These are phyloP conservation scores for Lindbergichthys nudifrons DNA, from an alignment of 2,797 vertebrate species.

Conservation along the genomic window DNA sequence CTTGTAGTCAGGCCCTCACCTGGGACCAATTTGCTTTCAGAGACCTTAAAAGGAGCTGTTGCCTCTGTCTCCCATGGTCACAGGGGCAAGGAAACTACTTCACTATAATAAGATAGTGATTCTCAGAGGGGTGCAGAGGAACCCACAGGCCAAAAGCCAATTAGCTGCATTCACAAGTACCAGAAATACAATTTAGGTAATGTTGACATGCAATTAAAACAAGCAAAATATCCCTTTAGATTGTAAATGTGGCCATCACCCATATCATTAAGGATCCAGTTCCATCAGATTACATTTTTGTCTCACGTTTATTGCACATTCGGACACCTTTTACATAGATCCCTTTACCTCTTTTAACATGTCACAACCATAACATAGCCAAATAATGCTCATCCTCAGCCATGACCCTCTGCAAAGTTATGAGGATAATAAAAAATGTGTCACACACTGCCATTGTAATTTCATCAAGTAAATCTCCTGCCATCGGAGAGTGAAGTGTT, in stretches of 20 bases:
- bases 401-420: conserved; percentile 13
- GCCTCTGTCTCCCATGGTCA: conserved; percentile 22
- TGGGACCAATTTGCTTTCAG: conserved; percentile 28
- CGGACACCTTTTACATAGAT: not conserved
- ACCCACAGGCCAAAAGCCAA: conserved; percentile 17
- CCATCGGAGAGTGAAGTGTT: not conserved
- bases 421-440: conserved; percentile 30
- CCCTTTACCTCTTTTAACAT: not conserved
- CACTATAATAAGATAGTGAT: conserved; percentile 3
- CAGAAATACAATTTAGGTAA: not conserved
- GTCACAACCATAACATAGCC: not conserved
- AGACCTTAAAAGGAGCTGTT: conserved; percentile 15
- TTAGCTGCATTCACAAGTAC: conserved; percentile 16
- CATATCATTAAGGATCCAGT: not conserved
- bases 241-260: not conserved
- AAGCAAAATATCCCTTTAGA: not conserved
- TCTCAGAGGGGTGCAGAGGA: conserved; percentile 7
- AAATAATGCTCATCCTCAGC: conserved; percentile 5
- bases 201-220: conserved; percentile 4
- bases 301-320: not conserved
- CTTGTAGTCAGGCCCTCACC: conserved; percentile 1
- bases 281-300: not conserved
- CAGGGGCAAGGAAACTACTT: conserved; percentile 8
- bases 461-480: conserved; percentile 15
- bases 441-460: conserved; percentile 7